Conservation (phyloP, 2,113 vertebrate species). For the Bungarus multicinctus region DNA sequence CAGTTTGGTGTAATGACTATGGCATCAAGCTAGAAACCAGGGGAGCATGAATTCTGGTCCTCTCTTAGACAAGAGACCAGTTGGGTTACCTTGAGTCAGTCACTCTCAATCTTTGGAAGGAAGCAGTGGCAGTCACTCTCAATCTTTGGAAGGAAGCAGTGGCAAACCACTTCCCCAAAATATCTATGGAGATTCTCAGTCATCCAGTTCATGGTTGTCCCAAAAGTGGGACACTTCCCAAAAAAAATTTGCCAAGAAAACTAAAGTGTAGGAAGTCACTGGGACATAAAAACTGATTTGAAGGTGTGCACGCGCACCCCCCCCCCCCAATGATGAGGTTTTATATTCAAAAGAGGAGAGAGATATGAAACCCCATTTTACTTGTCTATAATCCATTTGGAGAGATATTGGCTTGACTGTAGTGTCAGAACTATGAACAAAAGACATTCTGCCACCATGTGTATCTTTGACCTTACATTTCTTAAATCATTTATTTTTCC, state of each 20-base stretch:
- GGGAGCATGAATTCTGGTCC: not conserved
- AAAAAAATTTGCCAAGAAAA: not conserved
- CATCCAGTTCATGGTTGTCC: no score
- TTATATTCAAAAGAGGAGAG: not conserved
- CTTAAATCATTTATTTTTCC: not conserved
- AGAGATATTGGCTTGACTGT: not conserved
- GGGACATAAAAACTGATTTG: no score
- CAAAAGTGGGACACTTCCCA: no score
- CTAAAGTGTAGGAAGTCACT: not conserved
- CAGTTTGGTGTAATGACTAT: not conserved
- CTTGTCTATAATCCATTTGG: not conserved
- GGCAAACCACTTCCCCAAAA: not conserved
- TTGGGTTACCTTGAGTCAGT: not conserved
- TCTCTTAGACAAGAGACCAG: not conserved
- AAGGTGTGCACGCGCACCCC: no score
- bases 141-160: no score
- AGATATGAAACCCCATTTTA: no score
- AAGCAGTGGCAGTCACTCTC: not conserved
- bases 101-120: not conserved
- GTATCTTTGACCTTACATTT: not conserved
- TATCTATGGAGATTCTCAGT: no score
- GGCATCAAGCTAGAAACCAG: not conserved
- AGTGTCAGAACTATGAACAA: not conserved
- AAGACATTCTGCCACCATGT: not conserved
- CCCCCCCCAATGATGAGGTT: not conserved